A percentile compares a stretch with the other conserved stretches of the same genome.
phyloP scores from a whole-genome alignment of 2,888 invertebrate species.

The Cryptus armator region DNA sequence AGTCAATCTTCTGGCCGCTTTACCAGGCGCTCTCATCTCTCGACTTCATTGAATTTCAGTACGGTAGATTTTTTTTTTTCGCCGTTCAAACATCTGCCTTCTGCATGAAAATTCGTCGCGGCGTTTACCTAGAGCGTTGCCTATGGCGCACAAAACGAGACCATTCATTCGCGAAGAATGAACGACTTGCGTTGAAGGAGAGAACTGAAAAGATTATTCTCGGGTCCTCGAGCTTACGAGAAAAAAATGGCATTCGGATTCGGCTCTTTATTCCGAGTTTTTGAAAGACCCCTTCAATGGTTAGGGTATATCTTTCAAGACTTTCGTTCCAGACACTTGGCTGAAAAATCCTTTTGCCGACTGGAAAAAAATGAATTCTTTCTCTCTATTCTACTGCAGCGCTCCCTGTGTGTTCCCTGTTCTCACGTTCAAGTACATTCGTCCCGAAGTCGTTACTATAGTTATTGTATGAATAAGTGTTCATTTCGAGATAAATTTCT shows the following conservation, averaged over 20 bases:
- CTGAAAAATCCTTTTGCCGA: conserved; percentile 34
- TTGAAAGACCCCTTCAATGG: conserved; percentile 3
- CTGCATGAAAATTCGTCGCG: conserved; percentile 3
- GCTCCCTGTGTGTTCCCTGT: neutral
- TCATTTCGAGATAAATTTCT: conserved; percentile 9
- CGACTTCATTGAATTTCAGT: conserved; percentile 42
- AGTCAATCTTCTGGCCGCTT: conserved; percentile 21
- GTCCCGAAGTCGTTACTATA: neutral
- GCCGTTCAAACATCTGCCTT: conserved; percentile 55
- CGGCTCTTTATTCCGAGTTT: conserved; percentile 39
- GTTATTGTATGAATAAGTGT: neutral
- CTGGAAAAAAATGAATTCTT: neutral
- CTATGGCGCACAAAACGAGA: conserved; percentile 53
- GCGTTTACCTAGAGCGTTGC: neutral
- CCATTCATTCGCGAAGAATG: conserved; percentile 57
- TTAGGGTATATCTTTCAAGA: neutral
- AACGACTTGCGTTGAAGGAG: conserved; percentile 12
- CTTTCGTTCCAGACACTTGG: neutral
- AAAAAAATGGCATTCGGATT: neutral
- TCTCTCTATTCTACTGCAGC: neutral
- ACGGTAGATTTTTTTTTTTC: neutral
- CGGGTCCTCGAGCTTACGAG: neutral
- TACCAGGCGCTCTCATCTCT: conserved; percentile 10
- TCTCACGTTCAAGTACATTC: neutral
- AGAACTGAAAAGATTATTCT: conserved; percentile 48